Percentiles rank a stretch among this genome's conserved stretches.
Conservation (phyloP, 2,113 vertebrate species). For the Malurus elegans region DNA sequence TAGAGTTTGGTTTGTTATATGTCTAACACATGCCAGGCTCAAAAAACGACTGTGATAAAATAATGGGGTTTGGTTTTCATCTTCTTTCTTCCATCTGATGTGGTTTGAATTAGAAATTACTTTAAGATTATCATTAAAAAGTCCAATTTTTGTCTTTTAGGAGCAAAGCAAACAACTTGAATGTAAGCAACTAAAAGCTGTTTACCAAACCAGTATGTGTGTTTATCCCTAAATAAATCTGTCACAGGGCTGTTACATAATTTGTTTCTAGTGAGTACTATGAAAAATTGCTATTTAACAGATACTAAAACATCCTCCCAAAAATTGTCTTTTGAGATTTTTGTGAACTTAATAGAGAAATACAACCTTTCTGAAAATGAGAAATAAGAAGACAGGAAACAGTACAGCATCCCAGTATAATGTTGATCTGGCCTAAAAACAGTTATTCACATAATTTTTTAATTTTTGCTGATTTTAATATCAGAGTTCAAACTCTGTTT, state of each 20-base stretch:
- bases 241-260: neutral
- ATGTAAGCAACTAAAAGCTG: neutral
- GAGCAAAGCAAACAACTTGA: neutral
- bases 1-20: neutral
- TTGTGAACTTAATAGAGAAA: neutral
- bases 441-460: neutral
- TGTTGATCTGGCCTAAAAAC: neutral
- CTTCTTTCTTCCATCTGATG: neutral
- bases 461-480: neutral
- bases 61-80: neutral
- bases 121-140: neutral
- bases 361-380: neutral
- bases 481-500: neutral
- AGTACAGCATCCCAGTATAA: neutral
- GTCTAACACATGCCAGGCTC: neutral
- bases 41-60: neutral
- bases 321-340: neutral
- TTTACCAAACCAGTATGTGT: neutral
- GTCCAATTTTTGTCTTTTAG: neutral
- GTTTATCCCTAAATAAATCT: slow-evolving; percentile 14
- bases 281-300: neutral
- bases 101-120: neutral
- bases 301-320: neutral
- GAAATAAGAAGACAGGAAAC: neutral
- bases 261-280: neutral